A percentile compares a stretch with the other conserved stretches of the same genome.
Conservation (phyloP, 1,140 invertebrate species). For the Danaus melanippus region DNA sequence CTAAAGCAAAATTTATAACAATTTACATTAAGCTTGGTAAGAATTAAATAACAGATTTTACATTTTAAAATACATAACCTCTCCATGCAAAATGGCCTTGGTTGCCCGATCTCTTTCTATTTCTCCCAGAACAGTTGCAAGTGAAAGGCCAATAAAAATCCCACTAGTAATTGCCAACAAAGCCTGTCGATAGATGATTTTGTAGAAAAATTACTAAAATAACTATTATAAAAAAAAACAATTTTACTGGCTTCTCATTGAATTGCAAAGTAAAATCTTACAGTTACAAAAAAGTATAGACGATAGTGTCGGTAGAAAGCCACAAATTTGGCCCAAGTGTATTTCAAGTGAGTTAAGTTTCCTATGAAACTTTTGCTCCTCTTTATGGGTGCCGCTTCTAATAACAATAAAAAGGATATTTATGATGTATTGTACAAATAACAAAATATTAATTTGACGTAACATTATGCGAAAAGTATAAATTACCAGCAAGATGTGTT, state of each 20-base stretch:
- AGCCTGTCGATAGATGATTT: slow-evolving; percentile 24
- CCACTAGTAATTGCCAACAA: slow-evolving; percentile 34
- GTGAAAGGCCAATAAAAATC: slow-evolving; percentile 37
- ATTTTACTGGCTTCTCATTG: too few species aligned
- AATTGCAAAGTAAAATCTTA: slow-evolving; percentile 15
- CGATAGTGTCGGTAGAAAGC: slow-evolving; percentile 31
- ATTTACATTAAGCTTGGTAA: too few species aligned
- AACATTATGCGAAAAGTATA: too few species aligned
- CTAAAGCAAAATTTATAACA: slow-evolving; percentile 17
- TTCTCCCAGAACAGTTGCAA: slow-evolving; percentile 27
- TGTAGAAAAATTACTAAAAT: background rate
- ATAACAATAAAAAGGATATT: background rate
- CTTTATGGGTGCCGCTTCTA: slow-evolving; percentile 16
- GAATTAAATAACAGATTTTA: too few species aligned
- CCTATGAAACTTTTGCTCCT: slow-evolving; percentile 9
- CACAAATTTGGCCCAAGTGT: slow-evolving; percentile 33
- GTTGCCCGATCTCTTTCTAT: slow-evolving; percentile 25
- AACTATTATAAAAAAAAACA: background rate
- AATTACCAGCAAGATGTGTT: slow-evolving; percentile 27
- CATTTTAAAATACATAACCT: slow-evolving; percentile 20
- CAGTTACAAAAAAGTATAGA: slow-evolving; percentile 32
- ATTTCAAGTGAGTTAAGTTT: slow-evolving; percentile 21
- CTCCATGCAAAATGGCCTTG: slow-evolving; percentile 30
- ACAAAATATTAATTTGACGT: too few species aligned
- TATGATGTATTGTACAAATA: too few species aligned